A percentile compares a stretch with the other conserved stretches of the same genome.
These are phyloP conservation scores for Sarotherodon lohbergeri DNA, from an alignment of 2,113 vertebrate genomes.

Conservation along the genomic window DNA sequence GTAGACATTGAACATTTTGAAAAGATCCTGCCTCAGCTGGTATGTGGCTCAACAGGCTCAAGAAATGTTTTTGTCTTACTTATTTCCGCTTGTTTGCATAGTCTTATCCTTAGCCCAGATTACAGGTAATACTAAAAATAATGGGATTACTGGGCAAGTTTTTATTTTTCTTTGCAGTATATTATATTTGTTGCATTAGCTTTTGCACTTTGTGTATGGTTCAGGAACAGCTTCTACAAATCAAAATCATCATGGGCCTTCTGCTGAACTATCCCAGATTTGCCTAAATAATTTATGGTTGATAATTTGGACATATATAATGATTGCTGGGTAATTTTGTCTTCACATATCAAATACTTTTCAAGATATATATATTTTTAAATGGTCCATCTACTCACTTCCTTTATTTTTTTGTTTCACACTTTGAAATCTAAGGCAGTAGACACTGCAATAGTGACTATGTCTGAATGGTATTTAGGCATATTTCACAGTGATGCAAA, in stretches of 20 bases:
- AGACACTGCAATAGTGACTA: neutral
- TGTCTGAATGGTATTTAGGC: neutral
- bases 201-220: neutral
- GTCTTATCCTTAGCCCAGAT: neutral
- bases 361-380: too few relatives aligned
- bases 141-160: neutral
- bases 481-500: neutral
- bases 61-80: neutral
- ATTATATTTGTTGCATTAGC: neutral
- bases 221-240: neutral
- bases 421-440: neutral
- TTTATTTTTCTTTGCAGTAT: neutral
- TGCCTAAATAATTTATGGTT: too few relatives aligned
- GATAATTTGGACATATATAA: too few relatives aligned
- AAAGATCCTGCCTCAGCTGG: slow-evolving; percentile 76
- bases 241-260: neutral
- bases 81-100: neutral
- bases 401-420: neutral
- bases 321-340: too few relatives aligned
- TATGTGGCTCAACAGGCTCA: slow-evolving; percentile 20
- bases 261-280: neutral
- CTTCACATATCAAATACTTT: too few relatives aligned
- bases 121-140: neutral
- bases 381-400: neutral
- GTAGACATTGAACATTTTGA: slow-evolving; percentile 77